phyloP scores from a whole-genome alignment of 2,797 vertebrate genomes.

The Pseudomugil gertrudae region DNA sequence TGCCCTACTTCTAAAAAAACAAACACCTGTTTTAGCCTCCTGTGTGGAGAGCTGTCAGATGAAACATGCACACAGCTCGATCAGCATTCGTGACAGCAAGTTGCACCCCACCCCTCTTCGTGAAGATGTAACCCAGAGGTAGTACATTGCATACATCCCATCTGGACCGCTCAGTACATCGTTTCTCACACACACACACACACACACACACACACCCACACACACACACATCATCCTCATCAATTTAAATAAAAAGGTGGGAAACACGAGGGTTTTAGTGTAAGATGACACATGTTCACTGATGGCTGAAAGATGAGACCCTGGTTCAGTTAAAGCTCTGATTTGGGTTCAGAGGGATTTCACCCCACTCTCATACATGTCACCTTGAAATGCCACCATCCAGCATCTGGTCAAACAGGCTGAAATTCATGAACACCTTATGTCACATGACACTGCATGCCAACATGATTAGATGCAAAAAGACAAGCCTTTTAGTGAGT shows the following conservation, averaged over 20 bases:
- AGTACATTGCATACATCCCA: conserved; percentile 71
- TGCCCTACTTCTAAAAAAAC: conserved; percentile 6
- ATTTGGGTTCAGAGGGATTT: conserved; percentile 25
- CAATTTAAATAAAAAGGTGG: conserved; percentile 44
- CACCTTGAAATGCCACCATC: conserved; percentile 42
- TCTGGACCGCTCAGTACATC: conserved; percentile 55
- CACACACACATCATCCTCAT: too few relatives aligned
- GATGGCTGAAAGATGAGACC: conserved; percentile 38
- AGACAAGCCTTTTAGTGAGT: conserved; percentile 44
- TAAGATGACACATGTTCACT: conserved; percentile 37
- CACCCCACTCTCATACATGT: conserved; percentile 9
- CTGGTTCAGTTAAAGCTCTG: conserved; percentile 47
- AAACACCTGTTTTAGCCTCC: conserved; percentile 48
- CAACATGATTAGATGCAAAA: conserved; percentile 48
- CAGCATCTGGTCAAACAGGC: conserved; percentile 15
- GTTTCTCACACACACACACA: conserved; percentile 3
- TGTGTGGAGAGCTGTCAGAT: conserved; percentile 4
- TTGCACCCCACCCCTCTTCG: conserved; percentile 44
- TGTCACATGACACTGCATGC: conserved; percentile 35
- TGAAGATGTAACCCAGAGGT: conserved; percentile 51
- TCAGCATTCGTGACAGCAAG: conserved; percentile 48
- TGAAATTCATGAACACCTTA: conserved; percentile 20
- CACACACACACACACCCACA: too few relatives aligned
- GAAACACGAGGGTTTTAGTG: conserved; percentile 28
- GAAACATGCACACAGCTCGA: conserved; percentile 10